Evolutionary conservation across 2,888 invertebrate species (phyloP).

Genomic region (Apodemia duryi): DNA sequence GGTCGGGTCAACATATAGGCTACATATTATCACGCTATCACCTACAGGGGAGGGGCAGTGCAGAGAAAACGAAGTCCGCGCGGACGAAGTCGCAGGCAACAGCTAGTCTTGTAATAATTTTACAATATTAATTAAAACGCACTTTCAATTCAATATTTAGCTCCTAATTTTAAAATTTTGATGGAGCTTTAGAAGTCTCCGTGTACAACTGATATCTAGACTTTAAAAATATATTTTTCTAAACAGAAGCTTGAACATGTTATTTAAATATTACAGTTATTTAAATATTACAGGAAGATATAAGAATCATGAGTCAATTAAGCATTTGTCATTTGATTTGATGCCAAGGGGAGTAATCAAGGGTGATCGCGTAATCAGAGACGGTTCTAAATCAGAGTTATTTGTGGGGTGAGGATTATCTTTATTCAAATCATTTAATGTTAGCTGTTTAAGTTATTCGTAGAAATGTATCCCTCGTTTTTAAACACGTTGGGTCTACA

Average conservation of each 20-base stretch:
- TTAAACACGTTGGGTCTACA: neutral
- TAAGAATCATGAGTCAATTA: constrained; percentile 28
- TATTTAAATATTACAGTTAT: constrained; percentile 40
- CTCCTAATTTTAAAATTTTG: no score
- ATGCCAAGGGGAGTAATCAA: constrained; percentile 36
- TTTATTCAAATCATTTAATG: constrained; percentile 28
- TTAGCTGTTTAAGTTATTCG: constrained; percentile 16
- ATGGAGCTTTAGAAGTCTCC: no score
- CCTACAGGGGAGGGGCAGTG: no score
- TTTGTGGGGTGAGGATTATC: constrained; percentile 33
- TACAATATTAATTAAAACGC: no score
- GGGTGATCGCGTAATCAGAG: constrained; percentile 46
- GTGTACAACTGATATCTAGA: no score
- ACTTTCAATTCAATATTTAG: no score
- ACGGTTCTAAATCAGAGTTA: constrained; percentile 45
- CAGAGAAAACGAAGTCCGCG: no score
- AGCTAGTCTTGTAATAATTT: no score
- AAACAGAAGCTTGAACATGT: constrained; percentile 30
- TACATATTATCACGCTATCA: no score
- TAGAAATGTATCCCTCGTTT: constrained; percentile 3
- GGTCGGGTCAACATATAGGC: no score
- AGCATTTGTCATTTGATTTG: constrained; percentile 28
- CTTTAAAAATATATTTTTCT: neutral
- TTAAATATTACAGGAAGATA: constrained; percentile 30
- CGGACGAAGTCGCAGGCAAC: no score